These are phyloP conservation scores for Physocephala rufipes DNA, from an alignment of 2,888 invertebrate species.

Conservation along the genomic window DNA sequence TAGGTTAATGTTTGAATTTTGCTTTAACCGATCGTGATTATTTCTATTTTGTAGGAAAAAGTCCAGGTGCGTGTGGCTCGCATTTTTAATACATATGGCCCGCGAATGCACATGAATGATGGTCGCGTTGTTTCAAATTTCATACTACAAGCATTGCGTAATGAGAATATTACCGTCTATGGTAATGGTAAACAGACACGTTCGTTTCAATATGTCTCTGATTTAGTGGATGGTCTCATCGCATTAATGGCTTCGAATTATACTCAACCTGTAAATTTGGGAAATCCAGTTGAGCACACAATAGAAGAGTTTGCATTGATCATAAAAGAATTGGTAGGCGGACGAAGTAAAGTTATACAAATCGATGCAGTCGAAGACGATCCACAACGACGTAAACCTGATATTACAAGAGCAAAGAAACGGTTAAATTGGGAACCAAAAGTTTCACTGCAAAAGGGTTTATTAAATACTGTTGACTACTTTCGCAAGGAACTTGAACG, in stretches of 20 bases:
- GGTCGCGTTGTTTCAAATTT: constrained; percentile 98
- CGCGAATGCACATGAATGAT: constrained; percentile 98
- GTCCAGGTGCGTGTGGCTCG: constrained; percentile 95
- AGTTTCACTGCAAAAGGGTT: constrained; percentile 83
- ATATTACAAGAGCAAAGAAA: constrained; percentile 87
- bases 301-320: constrained; percentile 91
- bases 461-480: constrained; percentile 92
- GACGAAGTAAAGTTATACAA: constrained; percentile 83
- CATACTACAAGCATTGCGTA: constrained; percentile 94
- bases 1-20: not conserved
- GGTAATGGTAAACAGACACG: constrained; percentile 91
- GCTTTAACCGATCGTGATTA: not conserved
- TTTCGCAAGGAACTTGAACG: constrained; percentile 87
- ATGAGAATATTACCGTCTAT: constrained; percentile 93
- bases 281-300: constrained; percentile 97
- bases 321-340: constrained; percentile 85
- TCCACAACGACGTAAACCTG: constrained; percentile 92
- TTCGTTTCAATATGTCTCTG: constrained; percentile 98
- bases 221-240: constrained; percentile 94
- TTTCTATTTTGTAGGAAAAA: constrained; percentile 71
- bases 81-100: constrained; percentile 99
- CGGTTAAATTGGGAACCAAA: constrained; percentile 92
- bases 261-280: constrained; percentile 91
- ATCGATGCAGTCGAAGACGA: constrained; percentile 93
- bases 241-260: constrained; percentile 94